A percentile compares a stretch with the other conserved stretches of the same genome.
phyloP scores from a whole-genome alignment of 1,140 invertebrate species.

The Eciton burchellii region DNA sequence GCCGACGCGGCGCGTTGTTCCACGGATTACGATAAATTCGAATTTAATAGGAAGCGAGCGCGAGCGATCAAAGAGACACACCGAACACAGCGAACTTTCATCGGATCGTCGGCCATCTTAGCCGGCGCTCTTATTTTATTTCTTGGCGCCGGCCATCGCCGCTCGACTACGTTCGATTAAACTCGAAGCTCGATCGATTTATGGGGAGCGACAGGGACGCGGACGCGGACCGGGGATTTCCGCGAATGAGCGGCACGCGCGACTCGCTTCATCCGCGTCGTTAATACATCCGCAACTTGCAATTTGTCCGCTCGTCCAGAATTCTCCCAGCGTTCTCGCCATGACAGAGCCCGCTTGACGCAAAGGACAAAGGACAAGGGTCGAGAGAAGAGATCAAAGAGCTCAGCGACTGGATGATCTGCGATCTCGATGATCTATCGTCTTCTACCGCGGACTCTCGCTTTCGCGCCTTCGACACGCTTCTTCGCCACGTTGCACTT shows the following conservation, averaged over 20 bases:
- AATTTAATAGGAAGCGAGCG: conserved; percentile 43
- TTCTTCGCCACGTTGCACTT: background rate
- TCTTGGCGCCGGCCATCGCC: conserved; percentile 23
- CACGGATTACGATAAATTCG: conserved; percentile 45
- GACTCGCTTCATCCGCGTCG: background rate
- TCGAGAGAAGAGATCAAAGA: too few species aligned
- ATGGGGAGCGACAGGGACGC: conserved; percentile 42
- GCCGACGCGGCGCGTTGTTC: background rate
- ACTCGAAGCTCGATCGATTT: conserved; percentile 55
- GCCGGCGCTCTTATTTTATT: conserved; percentile 32
- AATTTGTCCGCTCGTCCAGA: background rate
- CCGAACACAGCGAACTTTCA: conserved; percentile 32
- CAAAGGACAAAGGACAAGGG: too few species aligned
- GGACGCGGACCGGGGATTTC: background rate
- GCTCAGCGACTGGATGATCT: too few species aligned
- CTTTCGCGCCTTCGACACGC: background rate
- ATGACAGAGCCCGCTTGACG: too few species aligned
- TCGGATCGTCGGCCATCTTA: conserved; percentile 23
- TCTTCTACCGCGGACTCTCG: background rate
- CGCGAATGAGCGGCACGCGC: background rate
- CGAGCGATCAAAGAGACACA: conserved; percentile 34
- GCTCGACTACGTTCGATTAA: conserved; percentile 51
- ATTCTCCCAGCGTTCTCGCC: background rate
- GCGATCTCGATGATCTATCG: too few species aligned
- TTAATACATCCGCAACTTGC: background rate